These are phyloP conservation scores for Aleiodes leptofemur DNA, from an alignment of 2,888 invertebrate genomes.

Conservation along the genomic window DNA sequence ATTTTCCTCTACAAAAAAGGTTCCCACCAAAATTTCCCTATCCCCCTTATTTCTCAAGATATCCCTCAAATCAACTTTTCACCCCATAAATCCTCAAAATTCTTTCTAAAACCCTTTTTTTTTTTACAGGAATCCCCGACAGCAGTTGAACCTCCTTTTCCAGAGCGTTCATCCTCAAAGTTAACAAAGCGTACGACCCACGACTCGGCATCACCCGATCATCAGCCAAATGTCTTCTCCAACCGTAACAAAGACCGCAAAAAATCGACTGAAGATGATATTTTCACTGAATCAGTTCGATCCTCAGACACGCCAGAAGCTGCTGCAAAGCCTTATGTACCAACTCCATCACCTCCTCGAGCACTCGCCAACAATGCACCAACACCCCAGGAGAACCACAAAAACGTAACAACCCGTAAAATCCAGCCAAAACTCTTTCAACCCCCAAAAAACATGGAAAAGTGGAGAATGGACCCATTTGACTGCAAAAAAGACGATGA, in stretches of 20 bases:
- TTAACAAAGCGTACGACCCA: background rate
- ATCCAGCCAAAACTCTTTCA: background rate
- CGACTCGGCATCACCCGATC: constrained; percentile 39
- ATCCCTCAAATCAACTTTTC: no score
- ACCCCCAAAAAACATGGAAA: constrained; percentile 41
- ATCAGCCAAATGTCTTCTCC: background rate
- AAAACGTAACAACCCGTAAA: background rate
- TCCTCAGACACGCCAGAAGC: background rate
- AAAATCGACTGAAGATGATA: background rate
- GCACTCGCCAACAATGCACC: background rate
- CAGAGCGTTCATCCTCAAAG: background rate
- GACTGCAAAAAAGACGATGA: constrained; percentile 56
- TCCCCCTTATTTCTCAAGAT: no score
- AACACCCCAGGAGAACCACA: background rate
- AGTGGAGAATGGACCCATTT: constrained; percentile 58
- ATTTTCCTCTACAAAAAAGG: background rate
- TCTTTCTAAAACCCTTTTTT: background rate
- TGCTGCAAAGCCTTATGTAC: background rate
- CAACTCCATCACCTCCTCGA: background rate
- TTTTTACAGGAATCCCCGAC: constrained; percentile 7
- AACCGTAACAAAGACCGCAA: background rate
- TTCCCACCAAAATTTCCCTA: no score
- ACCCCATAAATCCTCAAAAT: no score
- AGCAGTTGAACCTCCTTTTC: background rate
- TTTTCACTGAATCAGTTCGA: constrained; percentile 8